Percentiles rank a stretch among this genome's conserved stretches.
phyloP scores from a whole-genome alignment of 1,140 invertebrate species.

The Papilio polytes region DNA sequence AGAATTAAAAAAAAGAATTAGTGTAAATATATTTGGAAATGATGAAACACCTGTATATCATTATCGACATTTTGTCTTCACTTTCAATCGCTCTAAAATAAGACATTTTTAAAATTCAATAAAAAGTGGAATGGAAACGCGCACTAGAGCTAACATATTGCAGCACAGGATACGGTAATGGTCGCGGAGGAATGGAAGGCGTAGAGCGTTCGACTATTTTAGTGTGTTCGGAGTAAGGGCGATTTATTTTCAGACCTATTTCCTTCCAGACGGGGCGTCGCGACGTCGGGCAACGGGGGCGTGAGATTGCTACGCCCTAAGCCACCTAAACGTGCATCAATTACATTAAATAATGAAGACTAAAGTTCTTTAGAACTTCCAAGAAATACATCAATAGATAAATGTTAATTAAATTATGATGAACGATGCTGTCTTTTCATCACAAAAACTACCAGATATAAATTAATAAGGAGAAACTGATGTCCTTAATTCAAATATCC shows the following conservation, averaged over 20 bases:
- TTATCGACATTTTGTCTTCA: neutral
- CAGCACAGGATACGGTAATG: constrained; percentile 81
- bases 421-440: neutral
- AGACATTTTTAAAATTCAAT: neutral
- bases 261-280: constrained; percentile 65
- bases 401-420: constrained; percentile 17
- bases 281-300: constrained; percentile 46
- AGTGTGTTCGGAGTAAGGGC: constrained; percentile 74
- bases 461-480: neutral
- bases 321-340: constrained; percentile 23
- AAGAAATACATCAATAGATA: constrained; percentile 14
- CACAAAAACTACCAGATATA: neutral
- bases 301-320: constrained; percentile 38
- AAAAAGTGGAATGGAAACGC: constrained; percentile 56
- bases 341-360: constrained; percentile 36
- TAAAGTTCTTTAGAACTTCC: constrained; percentile 11
- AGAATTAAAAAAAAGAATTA: neutral
- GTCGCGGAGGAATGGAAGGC: constrained; percentile 76
- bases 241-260: constrained; percentile 82
- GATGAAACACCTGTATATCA: neutral
- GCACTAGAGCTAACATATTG: constrained; percentile 58
- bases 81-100: neutral
- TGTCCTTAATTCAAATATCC: neutral
- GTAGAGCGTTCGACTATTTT: constrained; percentile 74
- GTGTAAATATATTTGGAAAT: neutral